Conservation (phyloP, 1,140 invertebrate genomes). For the Trichonephila inaurata region DNA sequence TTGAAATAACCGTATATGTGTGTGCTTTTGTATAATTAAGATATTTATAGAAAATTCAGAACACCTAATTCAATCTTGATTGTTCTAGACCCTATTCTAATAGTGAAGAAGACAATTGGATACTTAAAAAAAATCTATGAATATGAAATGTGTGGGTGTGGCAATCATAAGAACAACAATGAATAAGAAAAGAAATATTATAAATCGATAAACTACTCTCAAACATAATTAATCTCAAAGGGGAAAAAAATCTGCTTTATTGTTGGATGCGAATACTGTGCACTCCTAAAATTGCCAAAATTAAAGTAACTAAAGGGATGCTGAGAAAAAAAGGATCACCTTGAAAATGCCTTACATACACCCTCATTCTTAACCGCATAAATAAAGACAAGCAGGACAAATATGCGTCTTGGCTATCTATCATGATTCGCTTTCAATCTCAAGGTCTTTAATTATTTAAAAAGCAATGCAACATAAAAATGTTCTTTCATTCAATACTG, state of each 20-base stretch:
- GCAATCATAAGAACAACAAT: background rate
- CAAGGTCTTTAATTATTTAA: background rate
- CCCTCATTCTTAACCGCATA: background rate
- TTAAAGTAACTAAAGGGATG: background rate
- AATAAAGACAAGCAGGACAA: background rate
- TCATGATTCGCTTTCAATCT: background rate
- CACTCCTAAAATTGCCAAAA: background rate
- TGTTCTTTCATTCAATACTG: conserved; percentile 15
- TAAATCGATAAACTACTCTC: background rate
- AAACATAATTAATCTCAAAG: background rate
- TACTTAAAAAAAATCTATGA: background rate
- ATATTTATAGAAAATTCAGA: too few relatives aligned
- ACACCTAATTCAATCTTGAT: background rate
- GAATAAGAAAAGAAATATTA: background rate
- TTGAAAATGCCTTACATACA: background rate
- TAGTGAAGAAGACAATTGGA: background rate
- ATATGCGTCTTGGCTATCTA: background rate
- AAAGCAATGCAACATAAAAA: conserved; percentile 21
- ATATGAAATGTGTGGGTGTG: background rate
- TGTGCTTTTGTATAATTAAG: too few relatives aligned
- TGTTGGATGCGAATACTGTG: background rate
- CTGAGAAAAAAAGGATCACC: background rate
- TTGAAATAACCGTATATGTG: too few relatives aligned
- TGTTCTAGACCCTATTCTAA: background rate
- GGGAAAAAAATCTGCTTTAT: background rate